Evolutionary conservation across 2,888 invertebrate species (phyloP).

Genomic region (Thecocarcelia acutangulata): DNA sequence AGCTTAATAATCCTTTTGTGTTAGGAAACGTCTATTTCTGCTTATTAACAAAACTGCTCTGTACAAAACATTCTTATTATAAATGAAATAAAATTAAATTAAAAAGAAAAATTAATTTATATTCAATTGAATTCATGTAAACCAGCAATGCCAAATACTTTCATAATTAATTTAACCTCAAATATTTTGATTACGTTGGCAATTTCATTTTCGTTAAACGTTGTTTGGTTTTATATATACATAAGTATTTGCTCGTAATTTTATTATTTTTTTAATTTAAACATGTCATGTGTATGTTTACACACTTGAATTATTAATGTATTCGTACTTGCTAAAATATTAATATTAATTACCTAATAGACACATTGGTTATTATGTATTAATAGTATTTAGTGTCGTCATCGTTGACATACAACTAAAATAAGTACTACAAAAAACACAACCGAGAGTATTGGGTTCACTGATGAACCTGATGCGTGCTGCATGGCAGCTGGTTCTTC

Average conservation of each 20-base stretch:
- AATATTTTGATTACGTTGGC: slow-evolving; percentile 7
- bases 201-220: too few relatives aligned
- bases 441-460: slow-evolving; percentile 76
- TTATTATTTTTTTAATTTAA: slow-evolving; percentile 3
- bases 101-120: too few relatives aligned
- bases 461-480: slow-evolving; percentile 77
- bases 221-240: slow-evolving; percentile 15
- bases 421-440: slow-evolving; percentile 76
- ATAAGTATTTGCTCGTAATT: neutral
- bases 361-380: slow-evolving; percentile 67
- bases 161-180: too few relatives aligned
- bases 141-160: too few relatives aligned
- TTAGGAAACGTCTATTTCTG: too few relatives aligned
- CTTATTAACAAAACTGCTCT: too few relatives aligned
- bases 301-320: neutral
- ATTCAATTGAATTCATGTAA: too few relatives aligned
- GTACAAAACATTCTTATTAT: too few relatives aligned
- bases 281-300: slow-evolving; percentile 9
- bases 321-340: slow-evolving; percentile 53
- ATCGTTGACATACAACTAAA: slow-evolving; percentile 74
- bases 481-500: slow-evolving; percentile 82
- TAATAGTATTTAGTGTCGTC: slow-evolving; percentile 72
- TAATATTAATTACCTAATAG: slow-evolving; percentile 66
- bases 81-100: too few relatives aligned
- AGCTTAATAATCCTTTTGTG: too few relatives aligned